Conservation (phyloP, 2,888 invertebrate genomes). For the Tyria jacobaeae region DNA sequence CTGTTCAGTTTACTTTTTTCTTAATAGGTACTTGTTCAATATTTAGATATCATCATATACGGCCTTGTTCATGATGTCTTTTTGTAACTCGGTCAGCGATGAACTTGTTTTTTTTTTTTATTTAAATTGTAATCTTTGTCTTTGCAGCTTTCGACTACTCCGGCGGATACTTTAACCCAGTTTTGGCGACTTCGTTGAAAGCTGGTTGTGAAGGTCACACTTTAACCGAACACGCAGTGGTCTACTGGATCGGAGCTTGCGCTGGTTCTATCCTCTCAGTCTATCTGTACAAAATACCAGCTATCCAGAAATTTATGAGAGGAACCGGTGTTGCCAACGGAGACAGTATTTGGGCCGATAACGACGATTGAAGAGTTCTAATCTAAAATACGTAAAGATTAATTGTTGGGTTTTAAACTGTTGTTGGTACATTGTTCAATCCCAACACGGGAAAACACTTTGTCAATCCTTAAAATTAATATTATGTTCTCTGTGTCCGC, state of each 20-base stretch:
- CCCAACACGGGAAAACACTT: no score
- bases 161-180: conserved; percentile 98
- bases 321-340: conserved; percentile 76
- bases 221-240: conserved; percentile 92
- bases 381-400: conserved; percentile 1
- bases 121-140: conserved; percentile 18
- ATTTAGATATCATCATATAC: no score
- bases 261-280: conserved; percentile 91
- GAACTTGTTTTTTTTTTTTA: no score
- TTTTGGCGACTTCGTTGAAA: conserved; percentile 95
- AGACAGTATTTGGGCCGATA: conserved; percentile 83
- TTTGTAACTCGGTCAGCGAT: background rate
- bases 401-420: conserved; percentile 3
- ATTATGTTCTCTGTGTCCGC: no score
- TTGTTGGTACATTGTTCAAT: no score
- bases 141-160: conserved; percentile 95
- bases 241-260: conserved; percentile 96
- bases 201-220: conserved; percentile 95
- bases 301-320: conserved; percentile 81
- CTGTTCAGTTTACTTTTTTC: no score
- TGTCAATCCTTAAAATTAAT: no score
- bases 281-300: conserved; percentile 88
- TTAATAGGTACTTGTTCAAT: no score
- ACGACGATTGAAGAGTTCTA: conserved; percentile 73
- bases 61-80: background rate